phyloP scores from a whole-genome alignment of 2,113 vertebrate genomes.

The Acanthochromis polyacanthus region DNA sequence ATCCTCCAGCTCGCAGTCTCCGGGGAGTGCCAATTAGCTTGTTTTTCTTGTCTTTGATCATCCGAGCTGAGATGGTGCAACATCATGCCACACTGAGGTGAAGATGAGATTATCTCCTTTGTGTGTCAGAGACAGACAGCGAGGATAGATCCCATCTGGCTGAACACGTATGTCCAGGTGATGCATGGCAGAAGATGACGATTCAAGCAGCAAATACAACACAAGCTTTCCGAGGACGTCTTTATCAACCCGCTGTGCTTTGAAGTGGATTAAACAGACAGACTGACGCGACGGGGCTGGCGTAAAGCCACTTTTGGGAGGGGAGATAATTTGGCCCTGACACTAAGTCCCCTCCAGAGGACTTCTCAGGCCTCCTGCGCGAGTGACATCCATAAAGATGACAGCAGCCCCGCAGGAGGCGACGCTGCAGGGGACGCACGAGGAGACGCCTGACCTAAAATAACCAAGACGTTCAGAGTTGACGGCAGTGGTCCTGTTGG shows the following conservation, averaged over 20 bases:
- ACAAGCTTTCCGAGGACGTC: neutral
- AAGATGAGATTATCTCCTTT: constrained; percentile 38
- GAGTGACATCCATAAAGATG: constrained; percentile 55
- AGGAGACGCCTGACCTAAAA: constrained; percentile 48
- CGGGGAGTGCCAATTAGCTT: constrained; percentile 65
- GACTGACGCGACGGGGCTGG: constrained; percentile 25
- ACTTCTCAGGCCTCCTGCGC: constrained; percentile 24
- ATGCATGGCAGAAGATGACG: neutral
- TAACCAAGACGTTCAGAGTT: constrained; percentile 29
- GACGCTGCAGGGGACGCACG: neutral
- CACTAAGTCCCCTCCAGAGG: constrained; percentile 8
- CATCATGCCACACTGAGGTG: constrained; percentile 53
- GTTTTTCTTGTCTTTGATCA: constrained; percentile 68
- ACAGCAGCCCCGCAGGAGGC: constrained; percentile 41
- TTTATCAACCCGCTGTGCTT: constrained; percentile 2
- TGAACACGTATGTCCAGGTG: neutral
- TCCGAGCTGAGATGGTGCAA: constrained; percentile 57
- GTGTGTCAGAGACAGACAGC: constrained; percentile 2
- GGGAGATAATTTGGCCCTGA: constrained; percentile 1
- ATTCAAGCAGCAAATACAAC: neutral
- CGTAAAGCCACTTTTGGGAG: neutral
- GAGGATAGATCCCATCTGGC: constrained; percentile 10
- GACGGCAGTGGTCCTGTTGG: constrained; percentile 33
- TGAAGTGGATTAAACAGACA: constrained; percentile 40
- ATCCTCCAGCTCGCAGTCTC: constrained; percentile 39